Evolutionary conservation across 2,888 invertebrate genomes (phyloP), one percentile per base, ranked within the genome.

Genomic region (Trichogramma evanescens): DNA sequence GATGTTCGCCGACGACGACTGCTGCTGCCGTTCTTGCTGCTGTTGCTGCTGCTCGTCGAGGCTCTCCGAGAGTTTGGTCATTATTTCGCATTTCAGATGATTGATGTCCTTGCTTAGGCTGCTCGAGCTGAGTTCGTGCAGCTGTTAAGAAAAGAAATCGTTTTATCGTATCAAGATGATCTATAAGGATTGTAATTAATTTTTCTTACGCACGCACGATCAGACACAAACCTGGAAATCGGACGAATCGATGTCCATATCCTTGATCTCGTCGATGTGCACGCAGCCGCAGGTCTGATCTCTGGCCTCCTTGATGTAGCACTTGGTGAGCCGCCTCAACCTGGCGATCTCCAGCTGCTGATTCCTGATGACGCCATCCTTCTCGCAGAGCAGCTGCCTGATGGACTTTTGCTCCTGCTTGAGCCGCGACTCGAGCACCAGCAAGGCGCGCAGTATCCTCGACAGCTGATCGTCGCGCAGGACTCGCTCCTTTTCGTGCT

Each of bases 371-470:
- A 88, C 83, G 71, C 83, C 84, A 72, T 89, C 89, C 72, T 88
- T 88, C 71, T 88, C 87, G 63, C 83, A 82, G 13, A 89, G 80
- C 54, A 86, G 82, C 59, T 84, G 83, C 62, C 84, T 82, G 66
- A 90, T 88, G 69, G 84, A 84, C 68, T 86, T 85, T 72, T 89
- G 89, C 74, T 90, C 89, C 72, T 87, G 85, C 53, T 85, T 83
- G 39, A 90, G 79, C 6, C 88, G 81, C 6, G 88, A 86, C 75
- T 90, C 89, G 54, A 89, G 82, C 48, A 87, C 82, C 48, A 89
- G 82, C 59, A 90, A 78, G 4, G 89, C 87, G 52, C 88, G 81
- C 6, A 89, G 80, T 41, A 90, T 86, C 65, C 86, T 81, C 4
- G 87, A 85, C 40, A 89, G 81, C 71, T 89, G 89, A 71, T 86